Evolutionary conservation across 2,797 vertebrate species (phyloP), one percentile per base, ranked within the genome.

Genomic region (Emys orbicularis): DNA sequence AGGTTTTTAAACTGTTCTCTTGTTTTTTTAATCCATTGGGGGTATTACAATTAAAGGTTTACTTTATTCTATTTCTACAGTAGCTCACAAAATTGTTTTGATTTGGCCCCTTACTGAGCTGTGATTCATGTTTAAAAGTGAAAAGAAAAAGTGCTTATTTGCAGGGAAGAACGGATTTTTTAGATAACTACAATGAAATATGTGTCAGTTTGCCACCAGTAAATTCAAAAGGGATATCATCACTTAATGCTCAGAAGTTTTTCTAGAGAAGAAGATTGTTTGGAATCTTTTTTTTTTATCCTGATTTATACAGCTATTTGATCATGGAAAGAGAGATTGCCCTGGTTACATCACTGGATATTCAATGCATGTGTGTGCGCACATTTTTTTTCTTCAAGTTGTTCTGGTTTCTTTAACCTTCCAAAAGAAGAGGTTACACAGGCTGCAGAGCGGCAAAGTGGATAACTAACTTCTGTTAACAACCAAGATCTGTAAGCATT

Each of bases 391-490:
- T 47, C 76, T 83, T 88, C 54, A 44, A 82, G 79, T 86, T 86
- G 53, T 72, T 85, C 86, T 85, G 92, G 89, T 29, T 92, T 94
- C 61, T 65, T 86, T 54, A 44, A 85, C 56, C 72, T 76, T 79
- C 72, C 86, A 80, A 54, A 65, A 61, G 4, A 2, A n/a, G 29
- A 93, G 21, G 18, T n/a, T 59, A 88, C 0, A 0, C 57, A 91
- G 65, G n/a, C n/a, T 25, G 54, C 54, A 81, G 25, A 86, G 19
- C 5, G 47, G 19, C 15, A 44, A 61, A 74, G 13, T 84, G 25
- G 68, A 27, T 12, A 83, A 3, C 5, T 23, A 82, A 81, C 56
- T 84, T 59, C 53, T 29, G 81, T 84, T 87, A 41, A 94, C 74
- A 49, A 79, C 80, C 81, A 96, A 90, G 88, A 72, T 1, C 61